Evolutionary conservation across 2,113 vertebrate genomes (phyloP).

Genomic region (Calidris pugnax): DNA sequence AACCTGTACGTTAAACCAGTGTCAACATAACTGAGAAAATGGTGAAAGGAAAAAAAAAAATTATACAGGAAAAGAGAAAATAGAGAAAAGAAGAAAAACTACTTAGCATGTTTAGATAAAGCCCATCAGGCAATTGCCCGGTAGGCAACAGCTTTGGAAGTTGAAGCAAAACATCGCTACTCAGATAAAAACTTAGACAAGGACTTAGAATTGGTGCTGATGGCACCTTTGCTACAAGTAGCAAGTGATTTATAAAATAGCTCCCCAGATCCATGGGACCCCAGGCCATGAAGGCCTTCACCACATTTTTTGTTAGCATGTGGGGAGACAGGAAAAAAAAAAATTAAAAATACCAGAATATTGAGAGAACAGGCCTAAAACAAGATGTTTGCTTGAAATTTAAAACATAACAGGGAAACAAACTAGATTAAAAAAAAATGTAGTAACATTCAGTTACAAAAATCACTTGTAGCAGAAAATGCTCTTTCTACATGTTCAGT

Average conservation of each 20-base stretch:
- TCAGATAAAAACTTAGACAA: neutral
- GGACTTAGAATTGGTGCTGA: neutral
- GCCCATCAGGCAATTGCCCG: neutral
- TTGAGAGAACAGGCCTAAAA: neutral
- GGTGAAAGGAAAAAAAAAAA: neutral
- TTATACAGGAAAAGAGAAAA: neutral
- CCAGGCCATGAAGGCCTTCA: too few species aligned
- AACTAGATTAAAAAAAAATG: neutral
- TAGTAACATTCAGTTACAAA: neutral
- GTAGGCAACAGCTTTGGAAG: neutral
- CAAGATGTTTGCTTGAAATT: neutral
- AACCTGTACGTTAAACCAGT: neutral
- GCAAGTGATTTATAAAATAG: neutral
- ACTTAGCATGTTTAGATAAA: neutral
- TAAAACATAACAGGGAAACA: neutral
- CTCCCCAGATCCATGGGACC: neutral
- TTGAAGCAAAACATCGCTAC: neutral
- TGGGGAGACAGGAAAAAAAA: neutral
- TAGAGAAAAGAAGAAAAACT: neutral
- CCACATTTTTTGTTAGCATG: neutral
- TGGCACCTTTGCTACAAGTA: neutral
- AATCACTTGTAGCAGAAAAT: neutral
- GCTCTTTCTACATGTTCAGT: neutral
- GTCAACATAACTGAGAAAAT: neutral
- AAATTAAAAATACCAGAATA: neutral